These are phyloP conservation scores for Talpa occidentalis DNA, from an alignment of 2,113 vertebrate genomes.

Conservation along the genomic window DNA sequence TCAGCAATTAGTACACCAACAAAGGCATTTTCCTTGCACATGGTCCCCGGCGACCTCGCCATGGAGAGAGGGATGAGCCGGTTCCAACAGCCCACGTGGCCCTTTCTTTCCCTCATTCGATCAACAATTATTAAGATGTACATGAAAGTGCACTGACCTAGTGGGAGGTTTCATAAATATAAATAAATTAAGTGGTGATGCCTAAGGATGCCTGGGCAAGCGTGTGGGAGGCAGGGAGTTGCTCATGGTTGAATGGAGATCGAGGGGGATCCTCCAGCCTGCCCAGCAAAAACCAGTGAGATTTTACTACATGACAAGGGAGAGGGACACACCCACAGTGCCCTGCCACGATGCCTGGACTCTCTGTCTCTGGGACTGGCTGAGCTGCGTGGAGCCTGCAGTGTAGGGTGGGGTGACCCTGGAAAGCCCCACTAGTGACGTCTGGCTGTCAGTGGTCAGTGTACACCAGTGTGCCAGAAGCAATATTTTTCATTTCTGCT, in stretches of 20 bases:
- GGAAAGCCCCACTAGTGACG: background rate
- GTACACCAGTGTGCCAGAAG: background rate
- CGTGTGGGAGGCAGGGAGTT: background rate
- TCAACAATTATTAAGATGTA: slow-evolving; percentile 84
- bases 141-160: slow-evolving; percentile 79
- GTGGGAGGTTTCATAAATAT: slow-evolving; percentile 80
- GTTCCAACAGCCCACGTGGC: slow-evolving; percentile 16
- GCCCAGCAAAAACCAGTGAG: background rate
- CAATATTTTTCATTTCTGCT: background rate
- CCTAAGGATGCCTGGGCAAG: slow-evolving; percentile 49
- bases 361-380: background rate
- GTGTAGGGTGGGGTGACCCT: background rate
- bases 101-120: background rate
- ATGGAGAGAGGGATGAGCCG: background rate
- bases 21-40: background rate
- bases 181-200: slow-evolving; percentile 64
- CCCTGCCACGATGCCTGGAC: background rate
- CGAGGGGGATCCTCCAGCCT: background rate
- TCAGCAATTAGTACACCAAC: slow-evolving; percentile 41
- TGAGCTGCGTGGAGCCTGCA: background rate
- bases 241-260: background rate
- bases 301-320: background rate
- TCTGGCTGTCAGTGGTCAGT: background rate
- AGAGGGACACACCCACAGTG: background rate
- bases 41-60: background rate